Percentiles rank a stretch among this genome's conserved stretches.
phyloP scores from a whole-genome alignment of 2,797 vertebrate genomes.

The Betta splendens region DNA sequence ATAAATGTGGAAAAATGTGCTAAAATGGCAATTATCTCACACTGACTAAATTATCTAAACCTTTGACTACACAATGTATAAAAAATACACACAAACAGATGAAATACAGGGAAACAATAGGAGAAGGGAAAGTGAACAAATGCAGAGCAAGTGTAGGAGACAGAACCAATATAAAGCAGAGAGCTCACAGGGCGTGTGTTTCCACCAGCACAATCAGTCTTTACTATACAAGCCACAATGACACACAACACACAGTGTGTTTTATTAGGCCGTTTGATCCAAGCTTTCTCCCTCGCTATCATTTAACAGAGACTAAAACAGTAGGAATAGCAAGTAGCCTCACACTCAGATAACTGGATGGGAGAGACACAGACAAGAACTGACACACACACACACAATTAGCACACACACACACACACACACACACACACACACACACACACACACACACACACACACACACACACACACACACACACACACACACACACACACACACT shows the following conservation, averaged over 20 bases:
- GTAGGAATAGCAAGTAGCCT: slow-evolving; percentile 54
- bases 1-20: too few species aligned
- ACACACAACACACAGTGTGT: slow-evolving; percentile 52
- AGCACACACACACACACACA: too few species aligned
- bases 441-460: slow-evolving; percentile 45
- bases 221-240: slow-evolving; percentile 51
- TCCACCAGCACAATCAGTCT: slow-evolving; percentile 44
- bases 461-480: slow-evolving; percentile 36
- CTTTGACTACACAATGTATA: neutral
- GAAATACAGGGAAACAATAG: neutral
- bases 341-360: slow-evolving; percentile 52
- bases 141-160: slow-evolving; percentile 7
- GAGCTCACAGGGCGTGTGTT: slow-evolving; percentile 25
- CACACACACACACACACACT: slow-evolving; percentile 50
- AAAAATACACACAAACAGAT: neutral
- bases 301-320: slow-evolving; percentile 48
- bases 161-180: slow-evolving; percentile 26
- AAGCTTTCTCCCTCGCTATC: slow-evolving; percentile 32
- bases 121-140: slow-evolving; percentile 12
- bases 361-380: slow-evolving; percentile 45
- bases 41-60: too few species aligned
- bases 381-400: slow-evolving; percentile 22
- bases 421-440: slow-evolving; percentile 45
- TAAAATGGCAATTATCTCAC: neutral
- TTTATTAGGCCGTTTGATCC: slow-evolving; percentile 58